phyloP scores from a whole-genome alignment of 2,888 invertebrate genomes.

The Clanis bilineata region DNA sequence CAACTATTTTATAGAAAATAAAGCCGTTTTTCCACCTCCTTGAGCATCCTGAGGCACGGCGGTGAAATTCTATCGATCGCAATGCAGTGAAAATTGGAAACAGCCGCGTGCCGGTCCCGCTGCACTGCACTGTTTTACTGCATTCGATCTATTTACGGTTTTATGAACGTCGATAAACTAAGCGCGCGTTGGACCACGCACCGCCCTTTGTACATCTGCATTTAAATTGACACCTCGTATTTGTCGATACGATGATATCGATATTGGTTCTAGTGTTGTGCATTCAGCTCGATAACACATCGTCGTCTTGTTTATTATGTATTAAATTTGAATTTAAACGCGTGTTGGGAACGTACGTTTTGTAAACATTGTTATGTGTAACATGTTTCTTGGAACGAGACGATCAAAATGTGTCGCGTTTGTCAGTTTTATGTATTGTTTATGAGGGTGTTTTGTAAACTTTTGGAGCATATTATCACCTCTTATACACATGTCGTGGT shows the following conservation, averaged over 20 bases:
- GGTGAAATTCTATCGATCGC: constrained; percentile 64
- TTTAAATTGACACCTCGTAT: constrained; percentile 35
- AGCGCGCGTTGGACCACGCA: constrained; percentile 55
- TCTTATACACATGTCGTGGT: neutral
- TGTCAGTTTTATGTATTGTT: neutral
- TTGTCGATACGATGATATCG: constrained; percentile 10
- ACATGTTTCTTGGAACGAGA: neutral
- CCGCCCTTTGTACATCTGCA: constrained; percentile 38
- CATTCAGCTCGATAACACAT: constrained; percentile 3
- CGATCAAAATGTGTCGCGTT: neutral
- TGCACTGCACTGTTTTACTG: constrained; percentile 66
- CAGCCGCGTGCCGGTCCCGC: constrained; percentile 47
- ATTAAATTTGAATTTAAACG: constrained; percentile 11
- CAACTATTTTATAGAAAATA: constrained; percentile 9
- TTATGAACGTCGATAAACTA: constrained; percentile 69
- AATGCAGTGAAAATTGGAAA: constrained; percentile 68
- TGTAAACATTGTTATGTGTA: neutral
- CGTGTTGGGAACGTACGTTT: neutral
- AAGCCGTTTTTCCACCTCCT: constrained; percentile 16
- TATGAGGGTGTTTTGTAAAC: neutral
- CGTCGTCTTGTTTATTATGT: neutral
- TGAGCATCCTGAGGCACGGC: constrained; percentile 33
- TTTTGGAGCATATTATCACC: neutral
- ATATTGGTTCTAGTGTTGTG: constrained; percentile 12
- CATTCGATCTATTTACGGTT: constrained; percentile 77